A percentile compares a stretch with the other conserved stretches of the same genome.
phyloP scores from a whole-genome alignment of 1,140 invertebrate genomes.

The Venturia canescens region DNA sequence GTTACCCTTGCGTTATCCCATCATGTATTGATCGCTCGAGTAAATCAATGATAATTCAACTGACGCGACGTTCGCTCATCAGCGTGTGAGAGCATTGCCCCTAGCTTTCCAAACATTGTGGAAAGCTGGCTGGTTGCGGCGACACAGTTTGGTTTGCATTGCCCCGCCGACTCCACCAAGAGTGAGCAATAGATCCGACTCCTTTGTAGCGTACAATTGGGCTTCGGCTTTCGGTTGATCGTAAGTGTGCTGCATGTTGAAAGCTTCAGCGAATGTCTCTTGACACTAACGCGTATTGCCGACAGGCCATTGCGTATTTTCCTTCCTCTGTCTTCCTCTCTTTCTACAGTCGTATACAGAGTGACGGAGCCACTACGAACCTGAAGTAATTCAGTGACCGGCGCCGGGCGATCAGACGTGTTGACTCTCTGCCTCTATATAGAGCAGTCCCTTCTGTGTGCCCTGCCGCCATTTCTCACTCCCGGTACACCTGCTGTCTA shows the following conservation, averaged over 20 bases:
- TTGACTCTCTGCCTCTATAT: conserved; percentile 32
- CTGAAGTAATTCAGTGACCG: conserved; percentile 30
- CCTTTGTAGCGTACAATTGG: conserved; percentile 41
- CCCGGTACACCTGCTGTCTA: not conserved
- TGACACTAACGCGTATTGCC: conserved; percentile 17
- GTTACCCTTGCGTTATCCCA: not conserved
- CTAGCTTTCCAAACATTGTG: conserved; percentile 22
- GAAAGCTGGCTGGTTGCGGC: not conserved
- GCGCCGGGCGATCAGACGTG: conserved; percentile 27
- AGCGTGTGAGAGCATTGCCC: not conserved
- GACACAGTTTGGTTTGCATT: conserved; percentile 8
- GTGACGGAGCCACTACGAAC: not conserved
- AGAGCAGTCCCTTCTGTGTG: not conserved
- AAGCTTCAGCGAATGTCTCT: not conserved
- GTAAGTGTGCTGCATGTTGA: not conserved
- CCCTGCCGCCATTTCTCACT: conserved; percentile 32
- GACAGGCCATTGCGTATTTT: conserved; percentile 17
- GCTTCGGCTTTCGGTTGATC: not conserved
- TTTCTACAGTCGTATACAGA: not conserved
- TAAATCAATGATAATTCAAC: not conserved
- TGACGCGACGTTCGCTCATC: not conserved
- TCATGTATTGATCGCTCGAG: no score
- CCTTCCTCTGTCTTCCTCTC: not conserved
- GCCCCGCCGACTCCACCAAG: not conserved
- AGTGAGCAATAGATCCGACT: conserved; percentile 27